Evolutionary conservation across 2,113 vertebrate genomes (phyloP).

Genomic region (Cepphus grylle): DNA sequence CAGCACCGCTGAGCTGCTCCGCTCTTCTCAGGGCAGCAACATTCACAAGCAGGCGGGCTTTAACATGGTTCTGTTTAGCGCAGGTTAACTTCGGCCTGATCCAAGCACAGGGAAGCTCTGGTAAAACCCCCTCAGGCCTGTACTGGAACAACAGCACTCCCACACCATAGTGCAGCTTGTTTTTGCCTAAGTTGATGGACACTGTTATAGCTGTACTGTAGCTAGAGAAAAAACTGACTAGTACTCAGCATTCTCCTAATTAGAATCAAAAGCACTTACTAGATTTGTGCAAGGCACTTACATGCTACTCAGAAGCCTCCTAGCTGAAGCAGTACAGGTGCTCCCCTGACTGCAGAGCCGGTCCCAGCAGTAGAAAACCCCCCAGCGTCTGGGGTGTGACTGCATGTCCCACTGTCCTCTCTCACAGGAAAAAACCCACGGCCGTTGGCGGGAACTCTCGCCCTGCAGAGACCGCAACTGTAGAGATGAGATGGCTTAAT

Average conservation of each 20-base stretch:
- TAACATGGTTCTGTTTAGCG: too few relatives aligned
- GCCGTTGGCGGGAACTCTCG: accelerated
- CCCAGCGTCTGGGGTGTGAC: too few relatives aligned
- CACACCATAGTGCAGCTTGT: accelerated
- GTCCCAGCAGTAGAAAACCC: background rate
- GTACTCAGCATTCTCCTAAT: background rate
- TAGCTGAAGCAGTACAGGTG: background rate
- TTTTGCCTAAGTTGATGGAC: background rate
- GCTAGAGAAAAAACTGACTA: accelerated
- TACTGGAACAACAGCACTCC: background rate
- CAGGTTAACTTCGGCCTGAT: background rate
- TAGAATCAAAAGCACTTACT: background rate
- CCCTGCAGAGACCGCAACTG: background rate
- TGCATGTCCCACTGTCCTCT: background rate
- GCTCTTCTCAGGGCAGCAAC: background rate
- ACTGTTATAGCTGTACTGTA: too few relatives aligned
- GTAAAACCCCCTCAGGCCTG: background rate
- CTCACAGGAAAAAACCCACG: accelerated
- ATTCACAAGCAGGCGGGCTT: too few relatives aligned
- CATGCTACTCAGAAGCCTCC: background rate
- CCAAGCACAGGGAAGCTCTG: background rate
- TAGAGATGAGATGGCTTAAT: too few relatives aligned
- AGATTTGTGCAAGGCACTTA: accelerated
- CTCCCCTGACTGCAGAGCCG: background rate
- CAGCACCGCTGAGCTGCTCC: accelerated